phyloP scores from a whole-genome alignment of 2,797 vertebrate species.

The Urocyon cinereoargenteus region DNA sequence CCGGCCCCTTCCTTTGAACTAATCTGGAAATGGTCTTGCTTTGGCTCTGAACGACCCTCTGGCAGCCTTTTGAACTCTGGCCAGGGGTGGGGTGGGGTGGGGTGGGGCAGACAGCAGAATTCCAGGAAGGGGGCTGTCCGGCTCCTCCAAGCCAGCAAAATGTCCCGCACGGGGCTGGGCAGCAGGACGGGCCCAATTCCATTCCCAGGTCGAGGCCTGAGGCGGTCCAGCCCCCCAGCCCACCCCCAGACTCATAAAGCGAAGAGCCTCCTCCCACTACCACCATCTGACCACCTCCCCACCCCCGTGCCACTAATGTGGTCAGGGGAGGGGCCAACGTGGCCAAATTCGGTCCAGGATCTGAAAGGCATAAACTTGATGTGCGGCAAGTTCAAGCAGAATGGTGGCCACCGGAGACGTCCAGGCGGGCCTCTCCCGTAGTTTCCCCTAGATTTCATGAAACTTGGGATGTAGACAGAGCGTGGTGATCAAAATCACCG shows the following conservation, averaged over 20 bases:
- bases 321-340: background rate
- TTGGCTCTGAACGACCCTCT: background rate
- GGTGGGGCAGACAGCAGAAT: no score
- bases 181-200: fast-evolving
- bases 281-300: no score
- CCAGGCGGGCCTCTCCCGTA: background rate
- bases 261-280: no score
- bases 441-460: fast-evolving
- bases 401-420: fast-evolving
- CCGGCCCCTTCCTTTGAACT: background rate
- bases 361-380: background rate
- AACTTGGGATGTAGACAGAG: background rate
- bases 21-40: fast-evolving
- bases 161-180: fast-evolving
- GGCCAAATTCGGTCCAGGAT: background rate
- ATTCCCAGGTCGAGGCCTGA: background rate
- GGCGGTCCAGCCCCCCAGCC: background rate
- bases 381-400: background rate
- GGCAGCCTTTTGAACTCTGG: background rate
- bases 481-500: fast-evolving
- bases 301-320: background rate
- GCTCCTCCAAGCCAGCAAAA: background rate
- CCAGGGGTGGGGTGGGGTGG: background rate
- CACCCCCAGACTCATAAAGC: no score
- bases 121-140: background rate